Conservation (phyloP, 1,140 invertebrate genomes). For the Drosophila dunni region DNA sequence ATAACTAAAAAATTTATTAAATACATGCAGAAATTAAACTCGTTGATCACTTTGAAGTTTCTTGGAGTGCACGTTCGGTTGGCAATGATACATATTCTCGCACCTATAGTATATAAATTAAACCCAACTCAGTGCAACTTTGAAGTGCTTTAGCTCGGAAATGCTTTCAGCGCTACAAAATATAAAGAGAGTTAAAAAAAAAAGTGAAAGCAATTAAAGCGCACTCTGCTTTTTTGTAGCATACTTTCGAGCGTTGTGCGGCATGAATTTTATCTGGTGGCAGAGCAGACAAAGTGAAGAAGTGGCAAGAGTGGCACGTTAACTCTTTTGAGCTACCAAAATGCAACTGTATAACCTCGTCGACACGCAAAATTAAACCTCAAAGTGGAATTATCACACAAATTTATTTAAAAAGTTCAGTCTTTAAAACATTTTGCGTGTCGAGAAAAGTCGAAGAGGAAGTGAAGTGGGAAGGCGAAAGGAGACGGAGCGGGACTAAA, state of each 20-base stretch:
- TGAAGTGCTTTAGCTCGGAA: slow-evolving; percentile 17
- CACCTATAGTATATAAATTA: slow-evolving; percentile 10
- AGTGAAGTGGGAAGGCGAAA: neutral
- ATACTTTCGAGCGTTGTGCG: slow-evolving; percentile 15
- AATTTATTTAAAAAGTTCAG: slow-evolving; percentile 76
- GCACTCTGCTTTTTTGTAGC: slow-evolving; percentile 13
- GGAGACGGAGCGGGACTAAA: neutral
- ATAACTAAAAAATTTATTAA: neutral
- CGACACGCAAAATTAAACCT: slow-evolving; percentile 75
- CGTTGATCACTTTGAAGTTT: neutral
- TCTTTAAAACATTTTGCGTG: slow-evolving; percentile 41
- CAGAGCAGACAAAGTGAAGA: neutral
- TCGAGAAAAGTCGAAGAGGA: neutral
- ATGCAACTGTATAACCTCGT: slow-evolving; percentile 64
- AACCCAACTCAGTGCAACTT: slow-evolving; percentile 14
- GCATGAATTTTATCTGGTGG: slow-evolving; percentile 13
- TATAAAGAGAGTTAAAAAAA: neutral
- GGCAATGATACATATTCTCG: slow-evolving; percentile 7
- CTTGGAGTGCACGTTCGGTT: neutral
- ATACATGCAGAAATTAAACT: neutral
- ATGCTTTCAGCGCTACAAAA: slow-evolving; percentile 21
- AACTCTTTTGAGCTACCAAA: slow-evolving; percentile 37
- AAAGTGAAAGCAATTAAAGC: slow-evolving; percentile 29
- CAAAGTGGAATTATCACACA: slow-evolving; percentile 78
- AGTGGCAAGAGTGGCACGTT: slow-evolving; percentile 8